Base-by-base conservation (phyloP, 2,888 invertebrate species). In the Nemoura dubitans region DNA sequence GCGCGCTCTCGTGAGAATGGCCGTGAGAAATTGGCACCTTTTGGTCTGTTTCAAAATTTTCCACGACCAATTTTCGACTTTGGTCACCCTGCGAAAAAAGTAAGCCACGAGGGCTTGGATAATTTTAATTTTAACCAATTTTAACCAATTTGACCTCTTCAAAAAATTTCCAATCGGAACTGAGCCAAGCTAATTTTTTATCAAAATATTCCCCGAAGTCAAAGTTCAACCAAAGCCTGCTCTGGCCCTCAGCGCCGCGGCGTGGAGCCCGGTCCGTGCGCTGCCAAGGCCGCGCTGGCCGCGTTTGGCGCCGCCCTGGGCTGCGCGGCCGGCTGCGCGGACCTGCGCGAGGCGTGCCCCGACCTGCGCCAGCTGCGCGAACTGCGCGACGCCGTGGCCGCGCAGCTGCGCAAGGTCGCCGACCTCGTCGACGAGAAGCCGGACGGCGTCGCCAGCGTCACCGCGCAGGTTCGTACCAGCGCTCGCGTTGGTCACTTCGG, bases 331-430 rank as follows among this genome's bases (percentile, higher is more conserved):
- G 86, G n/a, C 59, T 36, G 27, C 10, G 16, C 83, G 27, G 82
- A 86, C 7, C 80, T 87, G 36, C 25, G 80, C 25, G 87, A 88
- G 43, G 87, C 85, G 26, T 42, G 83, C 27, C 81, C 86, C 28
- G 87, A 87, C 77, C 42, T 88, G 26, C 36, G 30, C 30, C 26
- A 43, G 26, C 76, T 87, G n/a, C 42, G 83, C n/a, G 82, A 86
- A 2, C 76, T 88, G 21, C 83, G 88, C 16, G 83, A 86, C n/a
- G 83, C 85, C 76, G 86, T 89, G 36, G 88, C 88, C 28, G 86
- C 85, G n/a, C 89, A 89, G 88, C 89, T 89, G 87, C 89, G 88
- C 76, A 87, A 88, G 28, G 87, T 89, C 14, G 89, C 89, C 29
- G 89, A 89, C 85, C 84, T 89, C 59, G 87, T 89, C 29, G 89